Evolutionary conservation across 1,140 invertebrate species (phyloP).

Genomic region (Tribolium madens): DNA sequence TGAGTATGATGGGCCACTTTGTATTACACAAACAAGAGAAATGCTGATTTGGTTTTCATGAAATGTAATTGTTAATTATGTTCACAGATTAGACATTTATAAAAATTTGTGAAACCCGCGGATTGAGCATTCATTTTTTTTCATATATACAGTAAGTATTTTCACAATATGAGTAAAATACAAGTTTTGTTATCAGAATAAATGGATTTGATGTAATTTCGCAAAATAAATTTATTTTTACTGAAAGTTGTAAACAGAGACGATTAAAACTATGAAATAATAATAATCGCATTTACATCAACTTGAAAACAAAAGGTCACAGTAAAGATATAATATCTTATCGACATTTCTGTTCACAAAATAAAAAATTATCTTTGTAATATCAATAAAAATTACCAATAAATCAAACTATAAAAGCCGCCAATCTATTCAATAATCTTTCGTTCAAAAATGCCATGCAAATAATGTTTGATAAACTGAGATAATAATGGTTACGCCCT

Average conservation of each 20-base stretch:
- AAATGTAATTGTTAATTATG: slow-evolving; percentile 9
- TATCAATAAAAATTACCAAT: slow-evolving; percentile 26
- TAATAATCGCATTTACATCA: slow-evolving; percentile 14
- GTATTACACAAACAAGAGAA: background rate
- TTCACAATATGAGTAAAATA: background rate
- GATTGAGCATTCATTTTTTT: background rate
- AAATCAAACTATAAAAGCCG: slow-evolving; percentile 23
- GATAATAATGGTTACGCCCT: background rate
- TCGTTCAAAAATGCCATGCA: background rate
- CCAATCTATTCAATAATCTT: slow-evolving; percentile 1
- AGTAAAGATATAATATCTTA: slow-evolving; percentile 13
- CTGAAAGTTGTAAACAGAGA: slow-evolving; percentile 9
- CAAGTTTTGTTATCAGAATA: background rate
- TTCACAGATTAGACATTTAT: background rate
- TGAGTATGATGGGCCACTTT: background rate
- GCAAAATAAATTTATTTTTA: slow-evolving; percentile 4
- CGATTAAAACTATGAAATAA: slow-evolving; percentile 14
- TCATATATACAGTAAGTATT: no score
- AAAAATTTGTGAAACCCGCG: background rate
- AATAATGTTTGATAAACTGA: background rate
- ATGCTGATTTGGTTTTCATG: slow-evolving; percentile 6
- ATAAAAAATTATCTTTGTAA: slow-evolving; percentile 1
- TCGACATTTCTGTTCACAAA: slow-evolving; percentile 19
- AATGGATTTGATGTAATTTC: background rate
- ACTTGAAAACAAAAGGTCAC: slow-evolving; percentile 25